Conservation (phyloP, 2,113 vertebrate genomes). For the Sciurus niger region DNA sequence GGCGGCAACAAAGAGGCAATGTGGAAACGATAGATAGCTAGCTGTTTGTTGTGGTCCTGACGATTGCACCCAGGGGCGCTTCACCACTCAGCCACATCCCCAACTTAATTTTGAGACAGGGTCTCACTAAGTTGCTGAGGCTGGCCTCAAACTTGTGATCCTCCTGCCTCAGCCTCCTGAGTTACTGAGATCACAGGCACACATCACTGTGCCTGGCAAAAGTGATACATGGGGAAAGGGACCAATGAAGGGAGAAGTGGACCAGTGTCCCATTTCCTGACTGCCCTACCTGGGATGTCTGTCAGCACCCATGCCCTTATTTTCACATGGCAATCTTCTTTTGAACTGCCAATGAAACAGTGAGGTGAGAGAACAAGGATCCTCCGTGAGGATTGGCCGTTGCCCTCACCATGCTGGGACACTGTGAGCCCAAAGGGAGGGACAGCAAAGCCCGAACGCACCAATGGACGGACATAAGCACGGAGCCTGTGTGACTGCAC, state of each 20-base stretch:
- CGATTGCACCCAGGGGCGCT: no score
- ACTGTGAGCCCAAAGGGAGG: no score
- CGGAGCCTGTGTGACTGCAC: not conserved
- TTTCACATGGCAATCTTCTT: not conserved
- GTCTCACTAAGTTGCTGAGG: no score
- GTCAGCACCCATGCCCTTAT: not conserved
- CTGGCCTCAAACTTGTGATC: no score
- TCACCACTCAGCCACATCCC: no score
- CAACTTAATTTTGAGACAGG: no score
- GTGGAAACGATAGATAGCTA: not conserved
- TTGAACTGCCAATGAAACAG: not conserved
- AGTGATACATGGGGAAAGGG: no score
- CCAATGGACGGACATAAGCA: not conserved
- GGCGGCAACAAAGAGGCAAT: not conserved
- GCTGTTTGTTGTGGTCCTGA: no score
- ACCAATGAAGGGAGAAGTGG: not conserved
- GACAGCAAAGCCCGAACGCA: not conserved
- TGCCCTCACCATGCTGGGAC: not conserved
- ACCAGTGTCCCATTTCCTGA: accelerated
- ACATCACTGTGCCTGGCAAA: no score
- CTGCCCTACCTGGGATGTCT: not conserved
- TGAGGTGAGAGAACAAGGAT: not conserved
- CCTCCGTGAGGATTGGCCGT: accelerated
- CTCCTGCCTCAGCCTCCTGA: no score
- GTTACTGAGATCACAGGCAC: no score